Conservation (phyloP, 2,113 vertebrate genomes). For the Chamaetylas fuelleborni region DNA sequence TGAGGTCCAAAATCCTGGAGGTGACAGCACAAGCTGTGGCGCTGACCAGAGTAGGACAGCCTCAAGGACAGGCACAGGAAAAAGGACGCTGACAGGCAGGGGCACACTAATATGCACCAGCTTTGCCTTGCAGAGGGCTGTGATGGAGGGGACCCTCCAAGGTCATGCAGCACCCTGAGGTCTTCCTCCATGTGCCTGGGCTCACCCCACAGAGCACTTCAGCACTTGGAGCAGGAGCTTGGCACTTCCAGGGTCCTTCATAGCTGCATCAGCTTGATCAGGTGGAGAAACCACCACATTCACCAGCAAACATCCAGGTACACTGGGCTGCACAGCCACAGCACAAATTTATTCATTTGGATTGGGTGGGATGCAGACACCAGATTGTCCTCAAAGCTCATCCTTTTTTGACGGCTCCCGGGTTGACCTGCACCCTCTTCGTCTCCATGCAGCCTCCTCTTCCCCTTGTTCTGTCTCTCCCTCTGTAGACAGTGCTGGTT, state of each 20-base stretch:
- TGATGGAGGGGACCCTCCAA: not conserved
- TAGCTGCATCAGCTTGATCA: not conserved
- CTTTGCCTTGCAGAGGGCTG: not conserved
- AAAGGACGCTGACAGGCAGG: not conserved
- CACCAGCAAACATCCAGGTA: not conserved
- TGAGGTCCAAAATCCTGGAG: not conserved
- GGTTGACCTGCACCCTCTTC: not conserved
- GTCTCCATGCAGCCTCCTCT: not conserved
- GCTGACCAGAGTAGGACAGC: not conserved
- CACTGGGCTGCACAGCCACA: not conserved
- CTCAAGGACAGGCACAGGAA: not conserved
- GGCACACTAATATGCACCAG: not conserved
- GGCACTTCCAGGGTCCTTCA: not conserved
- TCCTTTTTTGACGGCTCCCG: rapidly evolving
- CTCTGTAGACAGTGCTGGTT: not conserved
- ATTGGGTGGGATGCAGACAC: not conserved
- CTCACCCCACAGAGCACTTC: not conserved
- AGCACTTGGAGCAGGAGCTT: not conserved
- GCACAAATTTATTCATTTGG: not conserved
- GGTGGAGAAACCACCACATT: not conserved
- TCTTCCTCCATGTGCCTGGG: not conserved
- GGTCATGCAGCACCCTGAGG: not conserved
- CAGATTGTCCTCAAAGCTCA: not conserved
- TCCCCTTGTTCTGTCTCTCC: not conserved
- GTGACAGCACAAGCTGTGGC: not conserved